Conservation (phyloP, 2,888 invertebrate species). For the Graphium colonna region DNA sequence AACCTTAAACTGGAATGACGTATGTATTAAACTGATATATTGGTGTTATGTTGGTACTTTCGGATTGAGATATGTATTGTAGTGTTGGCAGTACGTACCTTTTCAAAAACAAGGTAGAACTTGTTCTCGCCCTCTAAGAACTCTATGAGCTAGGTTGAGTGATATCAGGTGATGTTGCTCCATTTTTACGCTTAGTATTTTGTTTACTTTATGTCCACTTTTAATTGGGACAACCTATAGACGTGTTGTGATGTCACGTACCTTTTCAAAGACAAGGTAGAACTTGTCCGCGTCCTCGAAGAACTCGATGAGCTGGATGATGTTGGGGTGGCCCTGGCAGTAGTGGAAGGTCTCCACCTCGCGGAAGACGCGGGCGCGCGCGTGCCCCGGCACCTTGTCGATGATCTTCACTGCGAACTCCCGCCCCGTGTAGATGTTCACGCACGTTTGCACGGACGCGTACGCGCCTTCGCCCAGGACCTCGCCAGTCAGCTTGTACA, state of each 20-base stretch:
- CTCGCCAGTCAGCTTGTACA: slow-evolving; percentile 97
- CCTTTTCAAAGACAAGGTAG: slow-evolving; percentile 98
- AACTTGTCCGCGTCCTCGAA: slow-evolving; percentile 98
- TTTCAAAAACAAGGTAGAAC: slow-evolving; percentile 99
- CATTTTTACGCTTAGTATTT: too few species aligned
- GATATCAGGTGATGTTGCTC: too few species aligned
- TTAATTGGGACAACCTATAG: too few species aligned
- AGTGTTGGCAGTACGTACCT: too few species aligned
- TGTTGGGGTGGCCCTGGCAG: slow-evolving; percentile 98
- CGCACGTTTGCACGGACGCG: slow-evolving; percentile 96
- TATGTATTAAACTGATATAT: too few species aligned
- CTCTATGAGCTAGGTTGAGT: slow-evolving; percentile 98
- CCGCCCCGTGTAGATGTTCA: slow-evolving; percentile 92
- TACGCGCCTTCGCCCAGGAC: slow-evolving; percentile 98
- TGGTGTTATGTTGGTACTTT: too few species aligned
- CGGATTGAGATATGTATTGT: too few species aligned
- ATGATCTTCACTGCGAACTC: slow-evolving; percentile 99
- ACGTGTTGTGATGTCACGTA: too few species aligned
- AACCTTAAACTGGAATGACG: too few species aligned
- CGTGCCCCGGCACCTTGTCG: slow-evolving; percentile 96
- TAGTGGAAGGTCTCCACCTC: slow-evolving; percentile 99
- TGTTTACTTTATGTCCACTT: too few species aligned
- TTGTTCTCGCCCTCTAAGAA: slow-evolving; percentile 98
- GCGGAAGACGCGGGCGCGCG: slow-evolving; percentile 96
- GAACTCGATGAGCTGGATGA: slow-evolving; percentile 98